phyloP scores from a whole-genome alignment of 2,797 vertebrate genomes.

The Mustela erminea region DNA sequence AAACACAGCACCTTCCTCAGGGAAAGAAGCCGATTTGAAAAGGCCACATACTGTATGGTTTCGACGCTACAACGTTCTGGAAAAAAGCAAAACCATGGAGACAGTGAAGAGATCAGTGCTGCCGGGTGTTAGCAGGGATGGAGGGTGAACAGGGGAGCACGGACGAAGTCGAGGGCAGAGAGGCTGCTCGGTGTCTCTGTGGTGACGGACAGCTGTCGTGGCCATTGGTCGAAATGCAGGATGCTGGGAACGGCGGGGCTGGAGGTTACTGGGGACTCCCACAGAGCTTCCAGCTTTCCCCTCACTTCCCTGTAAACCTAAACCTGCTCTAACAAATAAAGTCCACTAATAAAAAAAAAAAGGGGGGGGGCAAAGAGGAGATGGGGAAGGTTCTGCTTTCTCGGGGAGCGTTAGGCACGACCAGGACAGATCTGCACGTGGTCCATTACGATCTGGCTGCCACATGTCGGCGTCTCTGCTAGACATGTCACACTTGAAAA shows the following conservation, averaged over 20 bases:
- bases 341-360: not conserved
- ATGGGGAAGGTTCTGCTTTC: too few species aligned
- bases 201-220: not conserved
- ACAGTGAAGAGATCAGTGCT: not conserved
- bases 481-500: not conserved
- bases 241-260: not conserved
- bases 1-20: not conserved
- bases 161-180: not conserved
- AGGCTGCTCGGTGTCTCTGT: rapidly evolving
- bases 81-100: not conserved
- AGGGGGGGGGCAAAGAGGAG: not conserved
- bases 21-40: not conserved
- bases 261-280: not conserved
- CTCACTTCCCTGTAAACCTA: not conserved
- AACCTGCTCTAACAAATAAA: not conserved
- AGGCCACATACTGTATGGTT: not conserved
- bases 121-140: not conserved
- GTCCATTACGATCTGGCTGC: not conserved
- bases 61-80: not conserved
- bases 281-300: not conserved
- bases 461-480: rapidly evolving
- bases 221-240: too few species aligned
- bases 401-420: rapidly evolving
- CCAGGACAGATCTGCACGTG: not conserved
- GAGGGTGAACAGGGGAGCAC: not conserved